phyloP scores from a whole-genome alignment of 2,888 invertebrate genomes.

The Drosophila nr. fundita region DNA sequence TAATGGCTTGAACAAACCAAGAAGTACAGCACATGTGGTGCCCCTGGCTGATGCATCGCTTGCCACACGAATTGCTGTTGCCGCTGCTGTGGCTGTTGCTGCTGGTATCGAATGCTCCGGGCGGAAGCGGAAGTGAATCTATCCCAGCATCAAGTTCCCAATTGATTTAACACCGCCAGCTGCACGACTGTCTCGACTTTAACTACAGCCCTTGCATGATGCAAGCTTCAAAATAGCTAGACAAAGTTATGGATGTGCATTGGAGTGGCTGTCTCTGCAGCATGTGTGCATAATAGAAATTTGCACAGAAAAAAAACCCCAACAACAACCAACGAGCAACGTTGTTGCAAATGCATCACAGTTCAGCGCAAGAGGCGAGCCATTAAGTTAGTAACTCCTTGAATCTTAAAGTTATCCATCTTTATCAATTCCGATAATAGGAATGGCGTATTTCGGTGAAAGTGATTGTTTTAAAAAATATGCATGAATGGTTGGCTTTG shows the following conservation, averaged over 20 bases:
- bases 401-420: conserved; percentile 8
- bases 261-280: conserved; percentile 53
- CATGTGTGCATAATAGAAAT: conserved; percentile 63
- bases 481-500: not conserved
- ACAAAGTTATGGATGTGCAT: conserved; percentile 14
- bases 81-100: not conserved
- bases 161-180: conserved; percentile 77
- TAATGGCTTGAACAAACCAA: conserved; percentile 52
- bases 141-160: conserved; percentile 77
- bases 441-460: not conserved
- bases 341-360: conserved; percentile 47
- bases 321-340: conserved; percentile 31
- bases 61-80: conserved; percentile 30
- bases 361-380: conserved; percentile 5
- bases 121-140: conserved; percentile 66
- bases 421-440: not conserved
- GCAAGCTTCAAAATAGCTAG: conserved; percentile 50
- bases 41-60: conserved; percentile 38
- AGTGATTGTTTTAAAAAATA: not conserved
- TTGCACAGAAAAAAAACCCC: conserved; percentile 58
- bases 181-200: conserved; percentile 32
- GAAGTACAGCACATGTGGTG: conserved; percentile 61
- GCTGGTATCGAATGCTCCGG: conserved; percentile 18
- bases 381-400: conserved; percentile 8
- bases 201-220: conserved; percentile 19